phyloP scores from a whole-genome alignment of 1,140 invertebrate genomes.

The Drosophila tani region DNA sequence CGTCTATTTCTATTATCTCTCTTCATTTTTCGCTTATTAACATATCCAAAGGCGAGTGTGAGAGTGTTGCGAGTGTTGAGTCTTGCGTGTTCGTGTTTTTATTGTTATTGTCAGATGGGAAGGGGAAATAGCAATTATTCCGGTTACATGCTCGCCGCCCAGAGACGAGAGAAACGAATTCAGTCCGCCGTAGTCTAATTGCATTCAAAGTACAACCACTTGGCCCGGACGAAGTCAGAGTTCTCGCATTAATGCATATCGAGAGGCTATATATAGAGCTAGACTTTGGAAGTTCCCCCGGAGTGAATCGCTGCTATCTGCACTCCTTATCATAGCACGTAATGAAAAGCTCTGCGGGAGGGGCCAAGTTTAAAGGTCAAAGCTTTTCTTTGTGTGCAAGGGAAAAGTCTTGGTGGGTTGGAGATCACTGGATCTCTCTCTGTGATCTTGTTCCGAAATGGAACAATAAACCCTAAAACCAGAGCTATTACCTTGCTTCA shows the following conservation, averaged over 20 bases:
- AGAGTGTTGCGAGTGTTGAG: slow-evolving; percentile 18
- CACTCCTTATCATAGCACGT: slow-evolving; percentile 56
- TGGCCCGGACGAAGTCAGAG: slow-evolving; percentile 43
- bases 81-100: slow-evolving; percentile 10
- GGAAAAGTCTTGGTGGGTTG: slow-evolving; percentile 20
- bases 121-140: slow-evolving; percentile 43
- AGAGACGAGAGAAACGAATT: slow-evolving; percentile 25
- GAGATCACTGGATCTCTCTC: slow-evolving; percentile 7
- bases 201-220: slow-evolving; percentile 51
- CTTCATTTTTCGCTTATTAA: slow-evolving; percentile 57
- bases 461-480: slow-evolving; percentile 18
- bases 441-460: neutral
- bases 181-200: slow-evolving; percentile 30
- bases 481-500: slow-evolving; percentile 13
- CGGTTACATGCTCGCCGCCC: neutral
- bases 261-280: slow-evolving; percentile 4
- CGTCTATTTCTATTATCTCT: slow-evolving; percentile 24
- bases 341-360: slow-evolving; percentile 9
- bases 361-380: slow-evolving; percentile 62
- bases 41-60: slow-evolving; percentile 50
- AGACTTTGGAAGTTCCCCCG: slow-evolving; percentile 39
- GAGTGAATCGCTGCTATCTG: slow-evolving; percentile 31
- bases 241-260: slow-evolving; percentile 35
- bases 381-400: slow-evolving; percentile 20
- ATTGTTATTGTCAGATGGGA: slow-evolving; percentile 11